phyloP scores from a whole-genome alignment of 2,797 vertebrate genomes.

The Ceryle rudis region DNA sequence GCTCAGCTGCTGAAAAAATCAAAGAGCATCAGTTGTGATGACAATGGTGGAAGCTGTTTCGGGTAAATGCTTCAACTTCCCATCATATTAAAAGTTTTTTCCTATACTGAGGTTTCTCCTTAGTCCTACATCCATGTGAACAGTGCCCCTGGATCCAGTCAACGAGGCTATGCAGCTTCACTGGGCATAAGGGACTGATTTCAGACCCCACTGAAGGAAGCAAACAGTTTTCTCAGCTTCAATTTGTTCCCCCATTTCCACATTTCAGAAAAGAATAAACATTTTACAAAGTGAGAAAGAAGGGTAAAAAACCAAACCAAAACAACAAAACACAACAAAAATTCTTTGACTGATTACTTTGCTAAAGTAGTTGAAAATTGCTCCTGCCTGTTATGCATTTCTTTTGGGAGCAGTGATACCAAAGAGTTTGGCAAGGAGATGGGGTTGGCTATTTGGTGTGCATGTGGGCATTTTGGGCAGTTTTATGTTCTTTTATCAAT shows the following conservation, averaged over 20 bases:
- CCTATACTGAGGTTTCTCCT: not conserved
- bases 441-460: not conserved
- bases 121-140: accelerated
- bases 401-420: not conserved
- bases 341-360: not conserved
- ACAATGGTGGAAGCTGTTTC: not conserved
- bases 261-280: not conserved
- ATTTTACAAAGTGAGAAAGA: not conserved
- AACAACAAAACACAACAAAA: no score
- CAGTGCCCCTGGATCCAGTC: not conserved
- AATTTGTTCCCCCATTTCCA: not conserved
- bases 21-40: not conserved
- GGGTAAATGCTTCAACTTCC: not conserved
- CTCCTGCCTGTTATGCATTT: not conserved
- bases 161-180: not conserved
- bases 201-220: accelerated
- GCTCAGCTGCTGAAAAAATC: not conserved
- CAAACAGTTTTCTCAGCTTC: accelerated
- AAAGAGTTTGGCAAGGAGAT: not conserved
- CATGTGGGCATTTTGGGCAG: accelerated
- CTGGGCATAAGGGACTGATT: not conserved
- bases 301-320: no score
- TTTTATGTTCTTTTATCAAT: not conserved
- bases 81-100: not conserved
- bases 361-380: not conserved